Percentiles rank a stretch among this genome's conserved stretches.
Conservation (phyloP, 1,140 invertebrate genomes). For the Pogonomyrmex californicus region DNA sequence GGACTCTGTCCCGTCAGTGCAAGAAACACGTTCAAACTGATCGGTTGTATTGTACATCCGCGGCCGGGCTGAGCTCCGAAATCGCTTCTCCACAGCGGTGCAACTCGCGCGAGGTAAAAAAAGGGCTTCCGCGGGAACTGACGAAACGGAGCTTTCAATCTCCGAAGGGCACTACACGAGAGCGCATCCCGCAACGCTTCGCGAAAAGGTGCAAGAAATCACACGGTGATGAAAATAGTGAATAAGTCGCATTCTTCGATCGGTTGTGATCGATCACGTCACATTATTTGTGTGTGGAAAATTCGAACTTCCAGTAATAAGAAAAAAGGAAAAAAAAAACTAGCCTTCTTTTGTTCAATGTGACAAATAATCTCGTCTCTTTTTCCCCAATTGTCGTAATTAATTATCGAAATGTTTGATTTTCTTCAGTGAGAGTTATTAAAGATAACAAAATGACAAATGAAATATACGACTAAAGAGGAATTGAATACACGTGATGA, state of each 20-base stretch:
- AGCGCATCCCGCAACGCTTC: not conserved
- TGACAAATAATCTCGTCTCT: not conserved
- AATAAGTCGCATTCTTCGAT: not conserved
- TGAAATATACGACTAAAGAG: not conserved
- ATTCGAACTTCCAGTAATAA: too few relatives aligned
- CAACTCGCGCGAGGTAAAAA: not conserved
- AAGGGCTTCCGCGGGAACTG: not conserved
- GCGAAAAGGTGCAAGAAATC: slow-evolving; percentile 11
- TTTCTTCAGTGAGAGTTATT: not conserved
- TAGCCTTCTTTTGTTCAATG: not conserved
- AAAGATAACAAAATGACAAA: not conserved
- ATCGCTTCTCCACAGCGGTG: not conserved
- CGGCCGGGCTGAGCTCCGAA: not conserved
- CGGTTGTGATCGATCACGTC: too few relatives aligned
- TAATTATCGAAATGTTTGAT: not conserved
- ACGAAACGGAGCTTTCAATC: not conserved
- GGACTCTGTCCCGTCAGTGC: slow-evolving; percentile 71
- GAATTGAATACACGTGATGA: not conserved
- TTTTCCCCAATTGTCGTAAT: not conserved
- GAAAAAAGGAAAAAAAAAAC: not conserved
- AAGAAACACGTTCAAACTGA: slow-evolving; percentile 77
- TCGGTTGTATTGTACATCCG: slow-evolving; percentile 66
- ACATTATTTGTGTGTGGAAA: not conserved
- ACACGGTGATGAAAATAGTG: slow-evolving; percentile 24
- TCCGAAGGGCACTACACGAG: not conserved